Evolutionary conservation across 1,140 invertebrate species (phyloP).

Genomic region (Campoletis sonorensis): DNA sequence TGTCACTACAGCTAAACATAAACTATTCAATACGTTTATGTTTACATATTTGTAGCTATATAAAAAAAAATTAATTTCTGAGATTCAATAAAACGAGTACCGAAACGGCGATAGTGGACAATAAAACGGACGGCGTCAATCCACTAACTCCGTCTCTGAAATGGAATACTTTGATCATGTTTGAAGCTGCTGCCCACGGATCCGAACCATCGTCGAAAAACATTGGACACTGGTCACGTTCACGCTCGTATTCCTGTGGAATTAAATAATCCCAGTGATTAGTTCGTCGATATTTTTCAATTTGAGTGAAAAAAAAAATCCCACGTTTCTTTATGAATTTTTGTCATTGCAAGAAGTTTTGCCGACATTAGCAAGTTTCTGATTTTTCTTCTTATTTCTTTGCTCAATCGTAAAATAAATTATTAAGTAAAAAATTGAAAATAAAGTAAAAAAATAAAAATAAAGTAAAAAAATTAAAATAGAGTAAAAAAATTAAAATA

Average conservation of each 20-base stretch:
- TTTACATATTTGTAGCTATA: neutral
- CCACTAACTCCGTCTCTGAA: conserved; percentile 64
- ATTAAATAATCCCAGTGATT: neutral
- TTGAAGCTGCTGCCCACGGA: conserved; percentile 87
- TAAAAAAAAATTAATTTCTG: neutral
- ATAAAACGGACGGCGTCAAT: neutral
- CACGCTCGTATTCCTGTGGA: conserved; percentile 75
- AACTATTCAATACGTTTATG: neutral
- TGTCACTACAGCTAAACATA: neutral
- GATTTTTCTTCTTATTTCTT: neutral
- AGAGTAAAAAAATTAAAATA: too few species aligned
- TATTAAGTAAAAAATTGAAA: too few species aligned
- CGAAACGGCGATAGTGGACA: neutral
- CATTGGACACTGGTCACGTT: conserved; percentile 95
- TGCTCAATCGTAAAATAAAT: too few species aligned
- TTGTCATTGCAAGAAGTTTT: too few species aligned
- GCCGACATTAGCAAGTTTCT: conserved; percentile 26
- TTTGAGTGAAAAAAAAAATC: conserved; percentile 24
- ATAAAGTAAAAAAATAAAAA: too few species aligned
- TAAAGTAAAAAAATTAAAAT: too few species aligned
- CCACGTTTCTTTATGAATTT: too few species aligned
- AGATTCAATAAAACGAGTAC: neutral
- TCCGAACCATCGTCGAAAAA: conserved; percentile 94
- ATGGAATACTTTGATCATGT: conserved; percentile 83
- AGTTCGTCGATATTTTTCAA: neutral